Evolutionary conservation across 2,797 vertebrate species (phyloP), one percentile per base, ranked within the genome.

Genomic region (Peromyscus melanophrys): DNA sequence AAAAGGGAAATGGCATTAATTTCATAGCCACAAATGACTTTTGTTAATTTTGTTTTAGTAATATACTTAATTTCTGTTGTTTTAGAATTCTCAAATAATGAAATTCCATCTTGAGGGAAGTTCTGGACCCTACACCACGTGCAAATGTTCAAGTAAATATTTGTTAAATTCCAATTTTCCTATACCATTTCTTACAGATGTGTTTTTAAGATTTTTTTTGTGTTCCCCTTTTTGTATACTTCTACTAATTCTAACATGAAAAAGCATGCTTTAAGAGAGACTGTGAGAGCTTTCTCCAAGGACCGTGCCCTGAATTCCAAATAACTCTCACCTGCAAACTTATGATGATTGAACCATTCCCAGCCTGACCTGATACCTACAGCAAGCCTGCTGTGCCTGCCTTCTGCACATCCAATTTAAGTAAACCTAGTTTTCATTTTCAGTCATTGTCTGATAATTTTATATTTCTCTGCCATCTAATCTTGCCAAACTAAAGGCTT

Each of bases 111-210:
- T 61, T 77, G n/a, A 96, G 40, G 34, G 49, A 88, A 95, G 91
- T 2, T 83, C 29, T 4, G 89, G 13, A 67, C 13, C 31, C 84
- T 90, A 90, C 1, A 8, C 16, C 17, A 71, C 13, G 11, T 43
- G 6, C 67, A 86, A 89, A 57, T 65, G 27, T 78, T 94, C 10
- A 80, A 80, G 29, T 49, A 78, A 80, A 86, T 91, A 75, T 89
- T 94, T 86, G 67, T 86, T 92, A 40, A 59, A 92, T 63, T 88
- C 1, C 21, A 73, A 67, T 55, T 80, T 93, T 89, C 25, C 93
- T 71, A 67, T 77, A 78, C 85, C 34, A 16, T 37, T 86, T 69
- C 1, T 91, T 85, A 87, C 19, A 91, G 65, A 73, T 78, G 17
- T 6, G 71, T 80, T 90, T 92, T 94, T 59, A 63, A 76, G 10